phyloP scores from a whole-genome alignment of 2,888 invertebrate species.

The Rhingia rostrata region DNA sequence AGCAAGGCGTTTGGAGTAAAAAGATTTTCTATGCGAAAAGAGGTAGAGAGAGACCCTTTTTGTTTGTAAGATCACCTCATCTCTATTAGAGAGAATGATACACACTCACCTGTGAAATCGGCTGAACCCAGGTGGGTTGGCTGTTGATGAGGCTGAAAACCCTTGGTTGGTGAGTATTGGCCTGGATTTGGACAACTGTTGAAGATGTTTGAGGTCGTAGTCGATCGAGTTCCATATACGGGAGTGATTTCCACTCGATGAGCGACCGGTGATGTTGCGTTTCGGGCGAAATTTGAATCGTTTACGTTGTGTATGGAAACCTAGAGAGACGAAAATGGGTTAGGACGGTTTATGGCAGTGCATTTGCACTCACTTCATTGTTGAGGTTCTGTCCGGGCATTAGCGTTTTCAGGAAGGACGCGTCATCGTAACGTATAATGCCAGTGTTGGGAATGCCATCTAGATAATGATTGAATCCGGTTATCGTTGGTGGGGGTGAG shows the following conservation, averaged over 20 bases:
- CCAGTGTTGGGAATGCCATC: conserved; percentile 82
- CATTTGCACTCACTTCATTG: conserved; percentile 80
- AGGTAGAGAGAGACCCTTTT: conserved; percentile 58
- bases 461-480: conserved; percentile 81
- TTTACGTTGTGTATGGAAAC: conserved; percentile 83
- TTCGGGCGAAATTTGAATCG: conserved; percentile 82
- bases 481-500: conserved; percentile 82
- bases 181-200: conserved; percentile 75
- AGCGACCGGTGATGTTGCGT: conserved; percentile 79
- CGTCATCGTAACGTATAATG: conserved; percentile 82
- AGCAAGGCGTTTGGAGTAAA: conserved; percentile 92
- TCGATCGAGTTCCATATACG: conserved; percentile 79
- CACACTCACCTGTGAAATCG: conserved; percentile 65
- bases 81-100: conserved; percentile 35
- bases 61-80: conserved; percentile 56
- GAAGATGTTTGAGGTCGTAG: conserved; percentile 76
- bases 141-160: conserved; percentile 34
- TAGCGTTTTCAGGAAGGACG: conserved; percentile 81
- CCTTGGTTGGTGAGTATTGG: conserved; percentile 63
- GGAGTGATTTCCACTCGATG: conserved; percentile 83
- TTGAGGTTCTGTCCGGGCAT: conserved; percentile 83
- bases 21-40: conserved; percentile 84
- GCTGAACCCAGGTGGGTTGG: conserved; percentile 51
- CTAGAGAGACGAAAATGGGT: conserved; percentile 71
- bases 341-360: neutral